Percentiles rank a stretch among this genome's conserved stretches.
Conservation (phyloP, 2,888 invertebrate genomes). For the Nomada ruficornis region DNA sequence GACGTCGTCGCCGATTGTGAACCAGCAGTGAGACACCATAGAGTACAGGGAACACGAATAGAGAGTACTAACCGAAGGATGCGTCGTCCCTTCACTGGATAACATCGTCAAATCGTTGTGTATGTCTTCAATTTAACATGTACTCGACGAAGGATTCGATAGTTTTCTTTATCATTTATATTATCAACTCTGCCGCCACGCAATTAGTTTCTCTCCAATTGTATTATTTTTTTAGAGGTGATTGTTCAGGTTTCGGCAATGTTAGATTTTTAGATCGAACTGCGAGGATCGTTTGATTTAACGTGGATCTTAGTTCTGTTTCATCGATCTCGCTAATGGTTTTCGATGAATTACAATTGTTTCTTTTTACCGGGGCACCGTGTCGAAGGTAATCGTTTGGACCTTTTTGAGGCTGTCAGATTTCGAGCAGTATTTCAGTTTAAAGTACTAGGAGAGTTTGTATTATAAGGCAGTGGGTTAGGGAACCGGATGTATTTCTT, state of each 20-base stretch:
- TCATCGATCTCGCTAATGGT: neutral
- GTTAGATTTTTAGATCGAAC: no score
- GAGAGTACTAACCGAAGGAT: slow-evolving; percentile 28
- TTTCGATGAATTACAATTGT: no score
- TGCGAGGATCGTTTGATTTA: no score
- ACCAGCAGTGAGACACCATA: slow-evolving; percentile 42
- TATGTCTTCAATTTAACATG: slow-evolving; percentile 29
- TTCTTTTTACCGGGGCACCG: neutral
- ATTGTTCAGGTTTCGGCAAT: no score
- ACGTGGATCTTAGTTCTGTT: no score
- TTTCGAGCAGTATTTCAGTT: neutral
- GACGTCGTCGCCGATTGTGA: slow-evolving; percentile 63
- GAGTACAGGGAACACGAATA: slow-evolving; percentile 4
- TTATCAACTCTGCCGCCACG: no score
- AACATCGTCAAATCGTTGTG: slow-evolving; percentile 30
- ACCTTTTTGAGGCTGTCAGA: neutral
- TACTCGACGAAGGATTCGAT: neutral
- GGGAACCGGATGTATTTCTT: slow-evolving; percentile 10
- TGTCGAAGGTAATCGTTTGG: no score
- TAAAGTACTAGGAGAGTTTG: neutral
- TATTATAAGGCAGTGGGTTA: slow-evolving; percentile 26
- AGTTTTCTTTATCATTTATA: no score
- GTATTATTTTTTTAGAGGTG: no score
- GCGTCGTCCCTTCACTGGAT: slow-evolving; percentile 37
- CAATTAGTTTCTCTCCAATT: no score